Evolutionary conservation across 2,797 vertebrate genomes (phyloP).

Genomic region (Dromococcyx pavoninus): DNA sequence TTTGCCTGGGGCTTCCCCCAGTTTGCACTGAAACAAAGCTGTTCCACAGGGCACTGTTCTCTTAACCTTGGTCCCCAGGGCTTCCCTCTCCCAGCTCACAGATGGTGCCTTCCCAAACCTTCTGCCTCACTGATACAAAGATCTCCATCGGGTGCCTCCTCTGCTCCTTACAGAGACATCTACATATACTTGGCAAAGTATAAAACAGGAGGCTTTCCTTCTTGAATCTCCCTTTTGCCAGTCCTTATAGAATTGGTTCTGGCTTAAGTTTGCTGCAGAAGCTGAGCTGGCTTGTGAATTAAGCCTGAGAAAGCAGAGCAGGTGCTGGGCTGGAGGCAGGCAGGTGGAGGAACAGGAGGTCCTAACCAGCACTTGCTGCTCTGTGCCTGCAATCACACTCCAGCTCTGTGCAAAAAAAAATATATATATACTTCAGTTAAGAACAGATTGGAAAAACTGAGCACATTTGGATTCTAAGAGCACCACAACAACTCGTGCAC

Average conservation of each 20-base stretch:
- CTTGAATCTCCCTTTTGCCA: not conserved
- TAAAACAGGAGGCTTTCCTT: not conserved
- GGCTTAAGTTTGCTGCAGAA: not conserved
- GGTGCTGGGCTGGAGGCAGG: not conserved
- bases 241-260: not conserved
- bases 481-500: rapidly evolving
- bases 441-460: not conserved
- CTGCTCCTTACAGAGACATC: not conserved
- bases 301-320: not conserved
- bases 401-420: not conserved
- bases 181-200: not conserved
- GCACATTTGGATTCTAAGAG: not conserved
- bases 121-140: not conserved
- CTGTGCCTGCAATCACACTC: not conserved
- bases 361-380: not conserved
- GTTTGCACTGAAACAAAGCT: not conserved
- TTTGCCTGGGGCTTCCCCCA: not conserved
- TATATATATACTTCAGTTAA: not conserved
- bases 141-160: not conserved
- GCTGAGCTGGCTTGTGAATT: not conserved
- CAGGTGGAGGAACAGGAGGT: slow-evolving; percentile 16
- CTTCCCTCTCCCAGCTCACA: slow-evolving; percentile 10
- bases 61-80: not conserved
- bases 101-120: slow-evolving; percentile 35
- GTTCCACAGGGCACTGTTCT: not conserved